Evolutionary conservation across 2,888 invertebrate species (phyloP).

Genomic region (Spodoptera littoralis): DNA sequence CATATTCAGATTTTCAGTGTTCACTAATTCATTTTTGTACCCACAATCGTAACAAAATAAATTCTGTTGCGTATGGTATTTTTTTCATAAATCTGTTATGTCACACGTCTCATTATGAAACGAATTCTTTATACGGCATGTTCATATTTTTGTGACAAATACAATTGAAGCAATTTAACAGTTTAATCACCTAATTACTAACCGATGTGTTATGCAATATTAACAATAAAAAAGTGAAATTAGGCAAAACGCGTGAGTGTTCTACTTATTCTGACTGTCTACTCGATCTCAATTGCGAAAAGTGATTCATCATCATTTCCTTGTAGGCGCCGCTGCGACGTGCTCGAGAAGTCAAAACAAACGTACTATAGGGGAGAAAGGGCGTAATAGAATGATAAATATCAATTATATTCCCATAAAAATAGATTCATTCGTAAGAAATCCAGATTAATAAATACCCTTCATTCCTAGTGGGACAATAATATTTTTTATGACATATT

Average conservation of each 20-base stretch:
- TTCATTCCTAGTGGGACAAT: conserved; percentile 3
- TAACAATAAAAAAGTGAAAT: conserved; percentile 69
- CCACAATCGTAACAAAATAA: neutral
- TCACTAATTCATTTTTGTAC: conserved; percentile 8
- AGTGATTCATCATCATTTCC: conserved; percentile 74
- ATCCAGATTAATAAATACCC: conserved; percentile 1
- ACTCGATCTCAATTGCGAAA: conserved; percentile 76
- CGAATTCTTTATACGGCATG: neutral
- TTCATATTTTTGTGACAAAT: conserved; percentile 14
- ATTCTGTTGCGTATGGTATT: neutral
- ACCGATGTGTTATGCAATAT: conserved; percentile 45
- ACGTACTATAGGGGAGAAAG: conserved; percentile 60
- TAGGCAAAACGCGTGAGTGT: conserved; percentile 76
- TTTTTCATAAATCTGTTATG: conserved; percentile 2
- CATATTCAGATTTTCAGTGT: conserved; percentile 9
- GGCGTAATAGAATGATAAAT: conserved; percentile 43
- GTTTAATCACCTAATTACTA: conserved; percentile 34
- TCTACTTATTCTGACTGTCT: conserved; percentile 69
- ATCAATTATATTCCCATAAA: conserved; percentile 13
- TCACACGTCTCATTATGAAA: conserved; percentile 11
- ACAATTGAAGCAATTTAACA: conserved; percentile 19
- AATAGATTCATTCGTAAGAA: conserved; percentile 4
- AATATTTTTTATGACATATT: conserved; percentile 9
- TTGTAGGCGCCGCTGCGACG: conserved; percentile 73
- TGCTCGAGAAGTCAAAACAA: conserved; percentile 74